Percentiles rank a stretch among this genome's conserved stretches.
These are phyloP conservation scores for Plectropomus leopardus DNA, from an alignment of 2,113 vertebrate species.

Conservation along the genomic window DNA sequence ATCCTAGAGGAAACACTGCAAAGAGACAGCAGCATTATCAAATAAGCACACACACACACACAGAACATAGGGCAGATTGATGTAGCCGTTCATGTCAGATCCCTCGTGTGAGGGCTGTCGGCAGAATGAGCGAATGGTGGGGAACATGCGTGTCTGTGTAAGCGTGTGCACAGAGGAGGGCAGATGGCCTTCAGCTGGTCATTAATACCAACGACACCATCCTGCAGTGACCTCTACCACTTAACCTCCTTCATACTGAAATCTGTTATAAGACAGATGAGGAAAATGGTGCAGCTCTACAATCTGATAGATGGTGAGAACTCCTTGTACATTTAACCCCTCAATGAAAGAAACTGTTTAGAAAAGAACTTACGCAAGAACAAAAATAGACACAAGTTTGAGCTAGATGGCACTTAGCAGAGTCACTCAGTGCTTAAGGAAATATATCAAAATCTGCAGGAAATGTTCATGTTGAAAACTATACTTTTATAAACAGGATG, in stretches of 20 bases:
- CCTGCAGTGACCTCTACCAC: slow-evolving; percentile 44
- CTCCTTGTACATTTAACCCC: not conserved
- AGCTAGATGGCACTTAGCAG: not conserved
- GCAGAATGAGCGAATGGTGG: not conserved
- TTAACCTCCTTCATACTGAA: slow-evolving; percentile 33
- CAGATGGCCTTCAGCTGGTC: slow-evolving; percentile 52
- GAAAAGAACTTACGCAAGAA: not conserved
- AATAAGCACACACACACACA: not conserved
- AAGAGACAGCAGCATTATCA: not conserved
- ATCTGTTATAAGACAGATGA: slow-evolving; percentile 11
- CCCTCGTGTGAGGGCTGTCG: slow-evolving; percentile 28
- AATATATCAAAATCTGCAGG: too few species aligned
- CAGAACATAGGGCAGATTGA: not conserved
- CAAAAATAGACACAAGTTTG: not conserved
- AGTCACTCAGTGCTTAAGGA: not conserved
- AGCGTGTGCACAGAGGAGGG: not conserved
- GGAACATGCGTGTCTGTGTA: not conserved
- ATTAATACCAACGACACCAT: slow-evolving; percentile 43
- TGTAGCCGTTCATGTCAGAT: not conserved
- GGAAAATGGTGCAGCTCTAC: not conserved
- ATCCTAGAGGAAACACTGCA: too few species aligned
- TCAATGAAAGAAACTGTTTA: not conserved
- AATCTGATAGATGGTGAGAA: slow-evolving; percentile 1
- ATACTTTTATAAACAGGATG: not conserved
- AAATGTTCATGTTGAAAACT: not conserved